These are phyloP conservation scores for Dicyrtoma fusca DNA, from an alignment of 2,888 invertebrate genomes.

Conservation along the genomic window DNA sequence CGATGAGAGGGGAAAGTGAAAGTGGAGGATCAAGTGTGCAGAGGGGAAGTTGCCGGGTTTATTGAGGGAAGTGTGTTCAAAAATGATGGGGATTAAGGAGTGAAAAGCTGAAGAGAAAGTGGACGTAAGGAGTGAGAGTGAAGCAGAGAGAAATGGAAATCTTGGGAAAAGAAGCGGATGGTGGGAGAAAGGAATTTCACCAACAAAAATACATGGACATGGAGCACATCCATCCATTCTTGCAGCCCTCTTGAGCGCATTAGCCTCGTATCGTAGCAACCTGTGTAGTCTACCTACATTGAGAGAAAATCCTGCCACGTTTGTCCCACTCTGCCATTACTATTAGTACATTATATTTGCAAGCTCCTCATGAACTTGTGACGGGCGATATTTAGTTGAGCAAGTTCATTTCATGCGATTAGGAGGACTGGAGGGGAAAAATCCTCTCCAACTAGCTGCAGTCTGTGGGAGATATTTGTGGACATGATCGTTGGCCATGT, in stretches of 20 bases:
- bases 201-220: background rate
- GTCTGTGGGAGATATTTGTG: background rate
- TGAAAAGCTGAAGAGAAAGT: background rate
- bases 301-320: no score
- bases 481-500: background rate
- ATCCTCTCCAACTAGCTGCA: no score
- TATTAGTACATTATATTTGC: no score
- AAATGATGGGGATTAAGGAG: constrained; percentile 36
- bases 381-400: background rate
- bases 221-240: background rate
- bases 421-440: background rate
- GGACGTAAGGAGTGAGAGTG: background rate
- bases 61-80: constrained; percentile 29
- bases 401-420: constrained; percentile 7
- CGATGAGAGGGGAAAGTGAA: background rate
- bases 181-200: constrained; percentile 3
- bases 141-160: no score
- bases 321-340: no score
- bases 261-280: no score
- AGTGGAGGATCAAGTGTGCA: constrained; percentile 2
- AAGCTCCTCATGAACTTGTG: background rate
- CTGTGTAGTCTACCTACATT: no score
- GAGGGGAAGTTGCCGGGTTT: constrained; percentile 13
- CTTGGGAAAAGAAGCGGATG: no score
- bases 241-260: background rate